Evolutionary conservation across 2,888 invertebrate genomes (phyloP), one percentile per base, ranked within the genome.

Genomic region (Hesperia comma): DNA sequence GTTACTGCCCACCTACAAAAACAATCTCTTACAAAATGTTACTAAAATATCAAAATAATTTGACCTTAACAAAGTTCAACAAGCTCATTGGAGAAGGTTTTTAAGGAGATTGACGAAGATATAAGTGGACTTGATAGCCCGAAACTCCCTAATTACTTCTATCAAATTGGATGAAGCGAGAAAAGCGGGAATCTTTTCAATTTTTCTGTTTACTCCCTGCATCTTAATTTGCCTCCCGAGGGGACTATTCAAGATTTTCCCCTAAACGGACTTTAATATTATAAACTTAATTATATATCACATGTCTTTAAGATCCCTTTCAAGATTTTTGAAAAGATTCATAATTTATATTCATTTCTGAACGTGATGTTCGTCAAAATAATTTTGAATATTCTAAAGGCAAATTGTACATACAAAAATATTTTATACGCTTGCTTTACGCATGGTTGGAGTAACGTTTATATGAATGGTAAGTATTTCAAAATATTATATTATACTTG

Each of bases 201-300:
- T 60, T 66, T 66, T 66, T 66, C 64, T 60, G 58, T 66, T 60
- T 66, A 60, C 66, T 60, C 54, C 54, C 66, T 60, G 66, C 66
- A 37, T 66, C 66, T 66, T 60, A 66, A 66, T 66, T 66, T 46
- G 54, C 43, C 21, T 37, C 66, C 53, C 60, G 37, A 33, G 66
- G 66, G 66, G 5, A 17, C 41, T 33, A 60, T 60, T 66, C 54
- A 54, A 33, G 7, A 54, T 60, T 19, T 43, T 66, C 60, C 63
- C 66, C 60, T 66, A 66, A 66, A 60, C 46, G 32, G 54, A 60
- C 37, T 54, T 66, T 66, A 66, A 66, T 66, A 46, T 66, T 54
- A 66, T 54, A 60, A 26, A 53, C n/a, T 32, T 60, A 66, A 66
- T 66, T 66, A 60, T 60, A 54, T 66, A 60, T 66, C 60, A 66